Percentiles rank a stretch among this genome's conserved stretches.
These are phyloP conservation scores for Drosophila demipolita DNA, from an alignment of 2,888 invertebrate genomes.

Conservation along the genomic window DNA sequence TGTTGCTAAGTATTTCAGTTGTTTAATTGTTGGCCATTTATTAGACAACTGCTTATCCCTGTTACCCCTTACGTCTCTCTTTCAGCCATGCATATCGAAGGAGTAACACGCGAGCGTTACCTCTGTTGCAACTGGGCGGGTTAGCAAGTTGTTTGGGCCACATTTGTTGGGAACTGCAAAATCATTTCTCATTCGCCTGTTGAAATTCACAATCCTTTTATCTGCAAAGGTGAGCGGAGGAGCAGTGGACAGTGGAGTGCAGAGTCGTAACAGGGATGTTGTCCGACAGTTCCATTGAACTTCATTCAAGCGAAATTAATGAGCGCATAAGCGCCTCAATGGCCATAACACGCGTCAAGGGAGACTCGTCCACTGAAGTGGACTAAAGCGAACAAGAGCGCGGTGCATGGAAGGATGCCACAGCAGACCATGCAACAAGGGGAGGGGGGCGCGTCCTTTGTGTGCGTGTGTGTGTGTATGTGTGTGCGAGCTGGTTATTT, in stretches of 20 bases:
- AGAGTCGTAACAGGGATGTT: slow-evolving; percentile 5
- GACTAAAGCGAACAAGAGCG: slow-evolving; percentile 64
- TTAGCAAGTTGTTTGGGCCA: slow-evolving; percentile 29
- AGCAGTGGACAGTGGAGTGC: not conserved
- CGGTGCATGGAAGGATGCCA: not conserved
- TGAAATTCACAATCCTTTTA: slow-evolving; percentile 64
- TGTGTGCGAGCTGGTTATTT: slow-evolving; percentile 36
- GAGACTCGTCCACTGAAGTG: slow-evolving; percentile 66
- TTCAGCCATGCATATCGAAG: slow-evolving; percentile 30
- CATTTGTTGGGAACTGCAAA: slow-evolving; percentile 56
- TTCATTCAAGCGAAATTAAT: slow-evolving; percentile 76
- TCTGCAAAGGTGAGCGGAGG: slow-evolving; percentile 22
- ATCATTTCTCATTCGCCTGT: slow-evolving; percentile 77
- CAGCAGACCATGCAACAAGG: not conserved
- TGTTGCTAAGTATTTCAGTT: slow-evolving; percentile 46
- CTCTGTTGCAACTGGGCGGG: slow-evolving; percentile 26
- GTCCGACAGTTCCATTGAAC: slow-evolving; percentile 66
- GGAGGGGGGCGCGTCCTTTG: not conserved
- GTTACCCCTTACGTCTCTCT: not conserved
- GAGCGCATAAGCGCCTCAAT: slow-evolving; percentile 71
- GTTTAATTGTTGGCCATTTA: slow-evolving; percentile 74
- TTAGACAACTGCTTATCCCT: slow-evolving; percentile 47
- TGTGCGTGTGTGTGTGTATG: slow-evolving; percentile 1
- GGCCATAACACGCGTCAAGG: slow-evolving; percentile 66
- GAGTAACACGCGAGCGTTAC: slow-evolving; percentile 31